These are phyloP conservation scores for Sigmodon hispidus DNA, from an alignment of 2,113 vertebrate species.

Conservation along the genomic window DNA sequence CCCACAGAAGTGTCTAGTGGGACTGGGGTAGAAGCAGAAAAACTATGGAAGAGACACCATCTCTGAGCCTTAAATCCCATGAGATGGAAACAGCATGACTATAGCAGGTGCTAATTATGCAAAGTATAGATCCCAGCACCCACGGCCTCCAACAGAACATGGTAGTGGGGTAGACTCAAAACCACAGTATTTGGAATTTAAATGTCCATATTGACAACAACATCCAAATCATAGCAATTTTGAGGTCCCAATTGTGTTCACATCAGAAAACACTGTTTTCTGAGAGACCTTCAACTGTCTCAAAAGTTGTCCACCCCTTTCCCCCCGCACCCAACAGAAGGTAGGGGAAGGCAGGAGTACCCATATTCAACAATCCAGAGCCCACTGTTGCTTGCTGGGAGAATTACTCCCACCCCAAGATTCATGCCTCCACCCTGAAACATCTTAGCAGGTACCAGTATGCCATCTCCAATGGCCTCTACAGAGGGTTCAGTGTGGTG, in stretches of 20 bases:
- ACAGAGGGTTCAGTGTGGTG: fast-evolving
- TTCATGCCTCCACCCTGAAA: not conserved
- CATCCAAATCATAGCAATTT: not conserved
- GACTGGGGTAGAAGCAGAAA: not conserved
- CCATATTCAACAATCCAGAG: not conserved
- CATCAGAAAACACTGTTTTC: not conserved
- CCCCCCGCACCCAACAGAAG: not conserved
- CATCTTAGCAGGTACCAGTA: not conserved
- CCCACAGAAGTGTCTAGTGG: not conserved
- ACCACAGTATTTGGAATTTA: not conserved
- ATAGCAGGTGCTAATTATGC: too few relatives aligned
- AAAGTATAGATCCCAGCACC: too few relatives aligned
- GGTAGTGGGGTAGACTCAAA: not conserved
- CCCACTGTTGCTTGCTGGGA: not conserved
- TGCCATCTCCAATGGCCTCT: not conserved
- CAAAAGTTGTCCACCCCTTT: not conserved
- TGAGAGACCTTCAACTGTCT: not conserved
- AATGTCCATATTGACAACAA: not conserved
- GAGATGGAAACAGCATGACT: not conserved
- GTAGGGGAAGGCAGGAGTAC: fast-evolving
- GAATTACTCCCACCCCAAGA: not conserved
- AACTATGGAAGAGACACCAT: not conserved
- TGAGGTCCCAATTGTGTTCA: too few relatives aligned
- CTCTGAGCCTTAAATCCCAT: not conserved
- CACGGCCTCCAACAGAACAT: fast-evolving